phyloP scores from a whole-genome alignment of 1,140 invertebrate species.

The Carcinoscorpius rotundicauda region DNA sequence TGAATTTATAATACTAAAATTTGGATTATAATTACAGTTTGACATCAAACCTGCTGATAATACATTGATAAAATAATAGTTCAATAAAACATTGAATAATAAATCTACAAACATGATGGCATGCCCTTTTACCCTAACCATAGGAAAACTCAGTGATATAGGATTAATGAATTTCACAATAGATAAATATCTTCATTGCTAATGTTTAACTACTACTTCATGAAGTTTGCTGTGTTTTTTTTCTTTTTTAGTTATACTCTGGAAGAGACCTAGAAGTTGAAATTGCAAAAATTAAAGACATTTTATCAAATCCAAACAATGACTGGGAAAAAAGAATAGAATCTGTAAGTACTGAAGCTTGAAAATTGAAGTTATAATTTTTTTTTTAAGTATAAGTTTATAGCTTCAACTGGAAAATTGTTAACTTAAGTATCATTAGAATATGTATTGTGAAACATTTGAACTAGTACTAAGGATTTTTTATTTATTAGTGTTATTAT shows the following conservation, averaged over 20 bases:
- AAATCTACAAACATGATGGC: no score
- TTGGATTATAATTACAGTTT: no score
- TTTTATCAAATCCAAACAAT: slow-evolving; percentile 61
- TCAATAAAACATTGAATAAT: no score
- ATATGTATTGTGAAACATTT: no score
- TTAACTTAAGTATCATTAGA: no score
- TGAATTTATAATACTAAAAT: no score
- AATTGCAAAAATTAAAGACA: slow-evolving; percentile 57
- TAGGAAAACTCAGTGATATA: not conserved
- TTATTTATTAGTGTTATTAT: no score
- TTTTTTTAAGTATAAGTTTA: not conserved
- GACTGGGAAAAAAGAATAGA: slow-evolving; percentile 90
- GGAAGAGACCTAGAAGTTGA: slow-evolving; percentile 70
- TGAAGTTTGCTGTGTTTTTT: slow-evolving; percentile 2
- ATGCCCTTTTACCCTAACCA: no score
- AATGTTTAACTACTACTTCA: not conserved
- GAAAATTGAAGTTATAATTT: slow-evolving; percentile 8
- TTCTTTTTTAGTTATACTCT: slow-evolving; percentile 51
- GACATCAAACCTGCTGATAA: no score
- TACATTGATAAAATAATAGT: no score
- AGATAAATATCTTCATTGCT: not conserved
- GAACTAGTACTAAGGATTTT: no score
- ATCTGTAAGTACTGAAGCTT: slow-evolving; percentile 45
- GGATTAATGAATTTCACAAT: not conserved
- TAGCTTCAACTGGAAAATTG: not conserved